Evolutionary conservation across 2,113 vertebrate genomes (phyloP), one percentile per base, ranked within the genome.

Genomic region (Progne subis): DNA sequence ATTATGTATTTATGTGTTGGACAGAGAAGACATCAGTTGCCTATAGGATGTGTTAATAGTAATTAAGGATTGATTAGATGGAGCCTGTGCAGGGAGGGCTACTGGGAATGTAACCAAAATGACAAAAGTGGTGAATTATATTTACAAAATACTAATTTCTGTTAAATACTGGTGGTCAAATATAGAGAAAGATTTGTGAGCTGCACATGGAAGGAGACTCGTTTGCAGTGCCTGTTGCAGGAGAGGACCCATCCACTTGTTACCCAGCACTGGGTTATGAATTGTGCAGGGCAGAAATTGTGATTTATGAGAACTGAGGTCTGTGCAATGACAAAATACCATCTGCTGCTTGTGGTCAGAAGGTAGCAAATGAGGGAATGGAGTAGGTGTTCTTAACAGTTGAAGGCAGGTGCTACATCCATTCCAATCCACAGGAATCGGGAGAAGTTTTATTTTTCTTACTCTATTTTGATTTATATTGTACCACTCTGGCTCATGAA

Each of bases 41-140:
- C 89, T 90, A 88, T 90, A 84, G 94, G 95, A 93, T 86, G 70
- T 63, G 88, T 96, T 94, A 90, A 93, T 88, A 88, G 94, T 89
- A 96, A 98, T 57, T 96, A 86, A 95, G 82, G 95, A 94, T 95
- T 97, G 92, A 97, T 96, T 92, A 87, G 90, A 78, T 85, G 75
- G 92, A 95, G 31, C 82, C 71, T 97, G 94, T 96, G 87, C 78
- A 89, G 57, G 37, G 91, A 95, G 44, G 50, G 52, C 76, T 77
- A 25, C 86, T 82, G 89, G 92, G 92, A 97, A 55, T 67, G 70
- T 82, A 75, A 63, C 9, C 21, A 56, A 93, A 89, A 92, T 70
- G 32, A 15, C 81, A 71, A 61, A 28, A 43, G 80, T 25, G 19
- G 57, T 93, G 93, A 96, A 97, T 94, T 81, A 87, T 70, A 91